Base-by-base conservation (phyloP, 2,888 invertebrate species). In the Pantelozetes paolii region DNA sequence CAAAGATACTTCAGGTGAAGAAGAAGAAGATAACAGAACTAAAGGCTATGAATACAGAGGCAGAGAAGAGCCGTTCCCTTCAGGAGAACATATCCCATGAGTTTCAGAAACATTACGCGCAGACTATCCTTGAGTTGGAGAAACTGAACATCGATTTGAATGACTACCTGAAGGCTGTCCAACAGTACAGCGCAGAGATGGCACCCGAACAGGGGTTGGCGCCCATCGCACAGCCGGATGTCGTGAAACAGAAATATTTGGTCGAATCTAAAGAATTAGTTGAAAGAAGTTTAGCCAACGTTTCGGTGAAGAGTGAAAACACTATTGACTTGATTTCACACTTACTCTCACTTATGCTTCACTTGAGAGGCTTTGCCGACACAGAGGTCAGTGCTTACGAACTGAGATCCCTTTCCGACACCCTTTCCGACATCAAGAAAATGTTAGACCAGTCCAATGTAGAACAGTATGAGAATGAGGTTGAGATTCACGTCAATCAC, bases 401-500 rank as follows among this genome's bases (percentile, higher is more conserved):
- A 81, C 85, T 95, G 73, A 90, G 91, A 82, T 91, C 93, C 26
- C 84, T 94, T 62, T 92, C 94, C 83, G 94, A 93, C 26, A 92
- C 95, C 54, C 89, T 96, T 85, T 90, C 90, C 80, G 90, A 94
- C 81, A 91, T 95, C 71, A 91, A 92, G 82, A 86, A 88, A 75
- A 89, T 90, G 80, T 83, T 94, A 73, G 88, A 88, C 78, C 87
- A 88, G 2, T 85, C 86, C 62, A 92, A 94, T 83, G 87, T 89
- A 79, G 82, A 82, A 69, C 80, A 81, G 20, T 83, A 83, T 77
- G 82, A 94, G 83, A 91, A 91, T 82, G 88, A 88, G 82, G 90
- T 97, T 8, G 95, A 96, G 83, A 89, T 92, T 77, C 94, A 94
- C 80, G 89, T 95, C 87, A 91, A 91, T 80, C 89, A 91, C 81